A percentile compares a stretch with the other conserved stretches of the same genome.
phyloP scores from a whole-genome alignment of 1,140 invertebrate genomes.

The Drosophila sp. region DNA sequence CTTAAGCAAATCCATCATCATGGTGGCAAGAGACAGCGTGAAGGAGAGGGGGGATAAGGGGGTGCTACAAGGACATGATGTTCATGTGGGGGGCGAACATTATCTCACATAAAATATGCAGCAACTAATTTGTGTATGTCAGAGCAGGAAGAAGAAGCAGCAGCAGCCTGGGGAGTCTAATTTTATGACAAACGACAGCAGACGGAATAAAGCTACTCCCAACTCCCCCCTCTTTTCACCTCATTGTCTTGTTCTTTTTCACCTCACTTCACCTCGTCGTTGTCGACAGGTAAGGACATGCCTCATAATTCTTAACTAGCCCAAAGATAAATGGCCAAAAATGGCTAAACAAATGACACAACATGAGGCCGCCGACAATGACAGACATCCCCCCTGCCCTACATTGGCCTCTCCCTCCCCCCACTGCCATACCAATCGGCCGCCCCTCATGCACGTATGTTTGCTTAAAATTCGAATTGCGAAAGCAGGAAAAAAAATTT shows the following conservation, averaged over 20 bases:
- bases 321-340: conserved; percentile 49
- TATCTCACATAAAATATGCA: conserved; percentile 67
- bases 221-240: neutral
- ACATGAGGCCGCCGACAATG: conserved; percentile 7
- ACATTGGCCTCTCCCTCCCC: neutral
- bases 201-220: conserved; percentile 7
- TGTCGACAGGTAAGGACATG: conserved; percentile 29
- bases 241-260: neutral
- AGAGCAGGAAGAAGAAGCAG: conserved; percentile 34
- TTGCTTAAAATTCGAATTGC: conserved; percentile 7
- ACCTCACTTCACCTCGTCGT: conserved; percentile 26
- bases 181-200: conserved; percentile 65
- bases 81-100: conserved; percentile 37
- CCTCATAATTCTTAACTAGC: conserved; percentile 65
- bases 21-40: conserved; percentile 7
- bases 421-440: neutral
- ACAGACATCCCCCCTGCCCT: neutral
- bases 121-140: conserved; percentile 64
- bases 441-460: neutral
- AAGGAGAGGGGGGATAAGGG: neutral
- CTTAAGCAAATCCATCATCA: conserved; percentile 47
- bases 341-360: conserved; percentile 37
- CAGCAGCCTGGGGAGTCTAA: conserved; percentile 36
- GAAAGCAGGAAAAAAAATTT: conserved; percentile 64
- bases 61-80: conserved; percentile 40